Percentiles rank a stretch among this genome's conserved stretches.
These are phyloP conservation scores for Elephantulus edwardii DNA, from an alignment of 2,113 vertebrate species.

Conservation along the genomic window DNA sequence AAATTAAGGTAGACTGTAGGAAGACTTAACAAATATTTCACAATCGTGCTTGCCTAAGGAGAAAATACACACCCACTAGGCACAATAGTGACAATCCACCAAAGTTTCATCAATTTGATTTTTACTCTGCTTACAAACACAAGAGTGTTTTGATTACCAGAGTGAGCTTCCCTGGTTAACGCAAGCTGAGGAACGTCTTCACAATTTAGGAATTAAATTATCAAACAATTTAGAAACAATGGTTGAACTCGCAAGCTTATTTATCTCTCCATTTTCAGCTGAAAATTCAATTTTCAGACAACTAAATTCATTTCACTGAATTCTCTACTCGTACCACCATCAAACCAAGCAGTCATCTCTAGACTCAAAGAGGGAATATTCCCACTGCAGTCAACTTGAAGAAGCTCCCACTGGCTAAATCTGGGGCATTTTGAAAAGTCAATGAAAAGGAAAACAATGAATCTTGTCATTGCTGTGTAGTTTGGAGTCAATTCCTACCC, in stretches of 20 bases:
- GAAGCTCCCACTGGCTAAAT: neutral
- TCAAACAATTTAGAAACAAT: neutral
- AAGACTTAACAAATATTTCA: conserved; percentile 11
- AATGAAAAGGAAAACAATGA: neutral
- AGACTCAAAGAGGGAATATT: neutral
- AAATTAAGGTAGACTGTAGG: conserved; percentile 35
- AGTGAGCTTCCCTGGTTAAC: neutral
- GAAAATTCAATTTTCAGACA: too few relatives aligned
- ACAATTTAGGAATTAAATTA: neutral
- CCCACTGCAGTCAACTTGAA: neutral
- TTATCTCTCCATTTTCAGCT: neutral
- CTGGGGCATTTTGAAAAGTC: neutral
- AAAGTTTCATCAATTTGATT: neutral
- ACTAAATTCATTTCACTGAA: too few relatives aligned
- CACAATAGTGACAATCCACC: neutral
- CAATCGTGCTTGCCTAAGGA: conserved; percentile 2
- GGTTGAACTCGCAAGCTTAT: neutral
- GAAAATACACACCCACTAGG: neutral
- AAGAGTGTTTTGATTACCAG: neutral
- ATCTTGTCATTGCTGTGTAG: neutral
- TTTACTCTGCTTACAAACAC: conserved; percentile 2
- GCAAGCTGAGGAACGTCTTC: conserved; percentile 14
- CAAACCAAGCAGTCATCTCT: neutral
- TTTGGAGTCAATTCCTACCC: neutral
- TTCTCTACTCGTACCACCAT: neutral